Base-by-base conservation (phyloP, 2,797 vertebrate genomes). In the Sebastes nivosus region DNA sequence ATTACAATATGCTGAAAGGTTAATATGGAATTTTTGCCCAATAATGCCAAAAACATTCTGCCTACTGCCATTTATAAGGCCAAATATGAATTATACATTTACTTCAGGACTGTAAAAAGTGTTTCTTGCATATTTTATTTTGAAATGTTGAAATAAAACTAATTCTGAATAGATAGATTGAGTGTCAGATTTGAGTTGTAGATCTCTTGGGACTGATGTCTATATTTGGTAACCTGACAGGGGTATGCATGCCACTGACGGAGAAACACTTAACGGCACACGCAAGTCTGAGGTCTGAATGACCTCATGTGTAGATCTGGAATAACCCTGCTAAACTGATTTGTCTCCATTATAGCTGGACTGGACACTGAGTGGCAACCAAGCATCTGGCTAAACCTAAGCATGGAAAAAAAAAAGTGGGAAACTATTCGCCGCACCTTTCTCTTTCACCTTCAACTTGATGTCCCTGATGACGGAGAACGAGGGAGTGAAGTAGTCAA, bases 371-470 rank as follows among this genome's bases (percentile, higher is more conserved):
- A 81, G 84, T 52, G 68, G 69, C 32, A 74, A 85, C 42, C 16
- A 55, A 46, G 55, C 11, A 36, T 73, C 70, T 74, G 59, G 38
- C 46, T 13, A 65, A 77, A 75, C 18, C 34, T 27, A 4, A 54
- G 54, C 68, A 69, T 5, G 61, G 16, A 69, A 67, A 22, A 42
- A 58, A 8, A 10, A 63, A 55, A 66, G 25, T 55, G 54, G 22
- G 52, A 78, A 78, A 52, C 16, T 55, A 16, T 50, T 9, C 29
- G 50, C 18, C 86, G n/a, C 95, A 98, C 97, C 97, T 91, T 96
- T 91, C 71, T 96, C 94, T 22, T 91, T 96, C 89, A 99, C 98
- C 3, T 87, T 95, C 84, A 99, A 93, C 0, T 94, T 89, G 91
- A 99, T 97, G 46, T 72, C 7, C 79, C 95, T 94, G 1, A 65